Percentiles rank a stretch among this genome's conserved stretches.
Conservation (phyloP, 2,888 invertebrate genomes). For the Serrognathus titanus region DNA sequence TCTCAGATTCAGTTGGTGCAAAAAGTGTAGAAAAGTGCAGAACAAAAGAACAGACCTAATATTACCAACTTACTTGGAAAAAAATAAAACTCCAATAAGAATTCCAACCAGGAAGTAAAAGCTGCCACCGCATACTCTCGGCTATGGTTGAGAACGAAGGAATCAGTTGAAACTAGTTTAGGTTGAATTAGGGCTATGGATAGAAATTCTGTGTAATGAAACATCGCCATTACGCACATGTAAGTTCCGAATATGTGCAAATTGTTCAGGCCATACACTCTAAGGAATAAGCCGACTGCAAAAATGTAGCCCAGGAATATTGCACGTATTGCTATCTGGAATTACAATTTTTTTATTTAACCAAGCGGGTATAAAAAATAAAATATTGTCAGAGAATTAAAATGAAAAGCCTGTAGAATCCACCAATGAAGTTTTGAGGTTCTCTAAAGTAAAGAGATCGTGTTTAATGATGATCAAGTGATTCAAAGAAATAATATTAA, state of each 20-base stretch:
- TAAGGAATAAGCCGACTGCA: slow-evolving; percentile 63
- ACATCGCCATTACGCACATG: slow-evolving; percentile 72
- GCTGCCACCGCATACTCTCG: slow-evolving; percentile 80
- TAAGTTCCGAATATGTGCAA: slow-evolving; percentile 78
- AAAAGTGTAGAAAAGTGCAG: no score
- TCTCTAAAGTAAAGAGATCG: no score
- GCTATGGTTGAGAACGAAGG: slow-evolving; percentile 94
- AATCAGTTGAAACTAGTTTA: slow-evolving; percentile 70
- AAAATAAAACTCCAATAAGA: slow-evolving; percentile 70
- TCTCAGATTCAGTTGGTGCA: no score
- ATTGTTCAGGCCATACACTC: slow-evolving; percentile 51
- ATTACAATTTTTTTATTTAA: slow-evolving; percentile 13
- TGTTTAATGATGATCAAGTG: not conserved
- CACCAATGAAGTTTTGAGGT: no score
- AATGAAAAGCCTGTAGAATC: no score
- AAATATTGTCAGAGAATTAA: no score
- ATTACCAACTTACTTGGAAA: slow-evolving; percentile 63
- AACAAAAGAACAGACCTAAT: no score
- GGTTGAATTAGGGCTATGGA: slow-evolving; percentile 87
- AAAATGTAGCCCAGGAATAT: slow-evolving; percentile 70
- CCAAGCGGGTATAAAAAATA: no score
- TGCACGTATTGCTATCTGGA: slow-evolving; percentile 72
- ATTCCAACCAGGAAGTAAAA: slow-evolving; percentile 74
- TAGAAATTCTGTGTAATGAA: slow-evolving; percentile 93
- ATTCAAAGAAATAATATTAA: no score